Evolutionary conservation across 2,113 vertebrate species (phyloP), one percentile per base, ranked within the genome.

Genomic region (Phylloscopus whistleri): DNA sequence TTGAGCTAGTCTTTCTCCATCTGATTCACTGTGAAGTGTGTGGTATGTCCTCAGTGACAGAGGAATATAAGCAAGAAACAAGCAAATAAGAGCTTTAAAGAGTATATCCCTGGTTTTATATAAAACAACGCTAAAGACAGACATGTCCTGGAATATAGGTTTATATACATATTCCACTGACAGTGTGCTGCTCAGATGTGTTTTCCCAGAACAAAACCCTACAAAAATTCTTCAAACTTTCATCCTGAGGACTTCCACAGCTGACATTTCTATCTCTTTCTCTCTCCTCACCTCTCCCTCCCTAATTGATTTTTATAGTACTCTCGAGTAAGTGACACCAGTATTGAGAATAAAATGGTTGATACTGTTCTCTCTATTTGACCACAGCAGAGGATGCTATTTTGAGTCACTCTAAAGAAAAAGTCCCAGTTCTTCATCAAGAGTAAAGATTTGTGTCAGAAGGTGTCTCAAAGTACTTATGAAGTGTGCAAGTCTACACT

Each of bases 1-100:
- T 84, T 95, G 92, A 82, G 66, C 22, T 93, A 48, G 88, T 41
- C 53, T 95, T 94, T 93, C 64, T 52, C 39, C 64, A 55, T 69
- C 33, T 87, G 66, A 93, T 92, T 96, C 13, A 84, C 77, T 63
- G 46, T 52, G 44, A 88, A 35, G 48, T 70, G 70, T 79, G 33
- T 49, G 17, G 18, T 87, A 74, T 9, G 35, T 49, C 73, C 41
- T 70, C 46, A 44, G 12, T 33, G 46, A 44, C 46, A 91, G 23
- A 93, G 84, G 79, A 53, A 53, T 80, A 66, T 59, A 94, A 88
- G 9, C 30, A 60, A 78, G 60, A 68, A 94, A 53, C 30, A 66
- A 63, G 12, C 16, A 90, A 56, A 58, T 89, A 90, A 90, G 56
- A 67, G 16, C 52, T 90, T 68, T 66, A 77, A 11, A 18, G 23